Percentiles rank a stretch among this genome's conserved stretches.
Evolutionary conservation across 2,888 invertebrate genomes (phyloP).

Genomic region (Carterocephalus palaemon): DNA sequence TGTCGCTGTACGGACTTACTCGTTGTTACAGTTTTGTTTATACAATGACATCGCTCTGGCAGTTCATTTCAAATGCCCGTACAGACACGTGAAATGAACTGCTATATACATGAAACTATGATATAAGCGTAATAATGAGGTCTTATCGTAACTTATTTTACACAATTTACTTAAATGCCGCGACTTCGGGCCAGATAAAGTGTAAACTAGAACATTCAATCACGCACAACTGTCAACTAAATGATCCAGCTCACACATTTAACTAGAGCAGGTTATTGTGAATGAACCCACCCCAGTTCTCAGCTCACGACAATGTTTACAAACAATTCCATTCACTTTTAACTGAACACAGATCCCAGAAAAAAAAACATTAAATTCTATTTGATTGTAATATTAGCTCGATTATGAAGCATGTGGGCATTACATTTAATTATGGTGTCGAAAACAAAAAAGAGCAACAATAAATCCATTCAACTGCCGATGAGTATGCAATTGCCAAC

Average conservation of each 20-base stretch:
- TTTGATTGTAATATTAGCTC: too few relatives aligned
- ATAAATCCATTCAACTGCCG: not conserved
- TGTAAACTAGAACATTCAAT: constrained; percentile 6
- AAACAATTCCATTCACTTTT: constrained; percentile 1
- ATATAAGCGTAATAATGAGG: constrained; percentile 51
- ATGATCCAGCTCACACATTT: constrained; percentile 1
- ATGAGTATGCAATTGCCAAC: too few relatives aligned
- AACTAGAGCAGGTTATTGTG: too few relatives aligned
- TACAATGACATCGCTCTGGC: constrained; percentile 34
- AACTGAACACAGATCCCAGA: too few relatives aligned
- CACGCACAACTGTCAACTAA: not conserved
- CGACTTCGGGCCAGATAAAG: constrained; percentile 19
- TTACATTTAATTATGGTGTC: too few relatives aligned
- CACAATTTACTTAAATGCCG: constrained; percentile 18
- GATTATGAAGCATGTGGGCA: too few relatives aligned
- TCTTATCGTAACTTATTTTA: constrained; percentile 31
- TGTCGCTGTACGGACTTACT: constrained; percentile 56
- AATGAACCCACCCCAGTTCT: not conserved
- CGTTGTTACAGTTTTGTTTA: constrained; percentile 50
- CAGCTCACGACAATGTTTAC: not conserved
- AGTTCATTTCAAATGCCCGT: constrained; percentile 28
- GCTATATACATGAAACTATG: constrained; percentile 40
- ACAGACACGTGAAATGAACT: constrained; percentile 32
- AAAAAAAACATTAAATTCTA: too few relatives aligned
- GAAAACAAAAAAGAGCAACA: constrained; percentile 8